These are phyloP conservation scores for Psittacara wagleri DNA, from an alignment of 2,113 vertebrate species.

Conservation along the genomic window DNA sequence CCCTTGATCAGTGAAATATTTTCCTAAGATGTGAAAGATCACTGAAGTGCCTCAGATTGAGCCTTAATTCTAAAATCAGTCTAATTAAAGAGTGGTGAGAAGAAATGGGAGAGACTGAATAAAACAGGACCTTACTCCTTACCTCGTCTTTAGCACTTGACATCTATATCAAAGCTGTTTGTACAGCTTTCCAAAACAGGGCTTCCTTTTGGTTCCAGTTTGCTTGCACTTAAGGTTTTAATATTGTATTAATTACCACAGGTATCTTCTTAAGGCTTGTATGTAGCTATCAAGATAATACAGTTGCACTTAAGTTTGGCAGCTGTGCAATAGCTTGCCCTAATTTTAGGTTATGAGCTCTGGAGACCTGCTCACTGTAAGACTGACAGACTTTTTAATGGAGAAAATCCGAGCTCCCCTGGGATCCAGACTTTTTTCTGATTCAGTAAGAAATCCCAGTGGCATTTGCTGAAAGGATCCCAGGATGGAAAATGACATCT, in stretches of 20 bases:
- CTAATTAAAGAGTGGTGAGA: neutral
- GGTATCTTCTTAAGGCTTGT: conserved; percentile 66
- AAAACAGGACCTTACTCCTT: neutral
- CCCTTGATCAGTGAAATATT: neutral
- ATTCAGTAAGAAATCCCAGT: conserved; percentile 56
- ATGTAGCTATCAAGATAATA: conserved; percentile 62
- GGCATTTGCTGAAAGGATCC: conserved; percentile 62
- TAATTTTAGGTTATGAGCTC: conserved; percentile 73
- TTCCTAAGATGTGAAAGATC: neutral
- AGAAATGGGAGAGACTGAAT: neutral
- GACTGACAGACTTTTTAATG: conserved; percentile 73
- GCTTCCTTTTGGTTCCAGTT: neutral
- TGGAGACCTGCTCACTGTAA: conserved; percentile 50
- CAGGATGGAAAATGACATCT: conserved; percentile 62
- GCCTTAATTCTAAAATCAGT: neutral
- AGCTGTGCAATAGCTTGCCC: conserved; percentile 65
- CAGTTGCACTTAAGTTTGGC: conserved; percentile 71
- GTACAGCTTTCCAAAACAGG: neutral
- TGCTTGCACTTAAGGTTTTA: conserved; percentile 23
- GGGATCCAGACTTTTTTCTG: conserved; percentile 51
- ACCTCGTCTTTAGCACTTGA: neutral
- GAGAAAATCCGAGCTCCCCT: conserved; percentile 55
- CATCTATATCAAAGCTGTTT: neutral
- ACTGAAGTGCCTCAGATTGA: neutral
- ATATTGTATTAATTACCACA: conserved; percentile 60